Base-by-base conservation (phyloP, 2,888 invertebrate species). In the Sabatieria punctata region DNA sequence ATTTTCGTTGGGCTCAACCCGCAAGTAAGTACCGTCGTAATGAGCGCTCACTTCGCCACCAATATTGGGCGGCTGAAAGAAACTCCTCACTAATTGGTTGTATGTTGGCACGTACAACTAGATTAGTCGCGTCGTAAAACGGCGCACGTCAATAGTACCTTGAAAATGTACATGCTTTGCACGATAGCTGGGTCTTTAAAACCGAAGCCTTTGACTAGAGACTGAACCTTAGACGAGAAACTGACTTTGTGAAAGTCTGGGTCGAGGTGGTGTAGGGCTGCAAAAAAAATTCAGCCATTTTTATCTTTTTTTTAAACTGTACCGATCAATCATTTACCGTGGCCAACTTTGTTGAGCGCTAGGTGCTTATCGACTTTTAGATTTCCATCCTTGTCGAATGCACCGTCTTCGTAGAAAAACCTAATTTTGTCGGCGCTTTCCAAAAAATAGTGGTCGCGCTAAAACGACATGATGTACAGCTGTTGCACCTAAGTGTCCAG, bases 111-210 rank as follows among this genome's bases (percentile, higher is more conserved):
- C 30, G 41, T 25, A 21, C 30, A n/a, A n/a, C n/a, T n/a, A n/a
- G n/a, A n/a, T n/a, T n/a, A n/a, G n/a, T 39, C 11, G 22, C n/a
- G 11, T 39, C 13, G 39, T 11, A n/a, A 39, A 21, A 39, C 11
- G 22, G 15, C n/a, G 27, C 18, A 39, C 54, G n/a, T n/a, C n/a
- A n/a, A n/a, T n/a, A n/a, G 43, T 49, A 69, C 69, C 66, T 95
- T 97, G 68, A 85, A 95, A 51, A 97, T 93, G 62, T 85, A 85
- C 95, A 95, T 95, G 70, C 91, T 89, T 65, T 95, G 95, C 1
- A 80, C 80, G 0, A 95, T 75, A 0, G 80, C 79, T 0, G 95
- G 95, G 36, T 82, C 79, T 46, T 72, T 69, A 50, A 81, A 75
- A 2, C 78, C 78, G 13, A 93, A 66, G 54, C 78, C 76, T 56